A percentile compares a stretch with the other conserved stretches of the same genome.
phyloP scores from a whole-genome alignment of 2,797 vertebrate genomes.

The Gymnodraco acuticeps region DNA sequence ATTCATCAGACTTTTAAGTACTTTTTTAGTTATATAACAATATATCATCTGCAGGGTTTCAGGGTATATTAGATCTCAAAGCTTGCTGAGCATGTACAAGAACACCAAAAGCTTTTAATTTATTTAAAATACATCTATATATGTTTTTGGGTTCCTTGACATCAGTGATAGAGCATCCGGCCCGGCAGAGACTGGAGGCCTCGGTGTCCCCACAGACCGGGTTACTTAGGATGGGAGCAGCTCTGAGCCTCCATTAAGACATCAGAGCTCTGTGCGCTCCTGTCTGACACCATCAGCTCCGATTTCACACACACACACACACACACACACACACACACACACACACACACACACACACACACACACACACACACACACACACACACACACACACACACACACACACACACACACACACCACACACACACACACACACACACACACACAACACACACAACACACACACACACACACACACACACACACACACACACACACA shows the following conservation, averaged over 20 bases:
- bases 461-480: conserved; percentile 17
- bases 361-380: conserved; percentile 16
- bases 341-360: conserved; percentile 28
- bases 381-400: conserved; percentile 3
- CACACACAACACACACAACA: conserved; percentile 19
- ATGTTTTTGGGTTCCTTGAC: conserved; percentile 14
- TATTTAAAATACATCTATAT: conserved; percentile 9
- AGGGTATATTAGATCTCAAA: background rate
- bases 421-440: conserved; percentile 24
- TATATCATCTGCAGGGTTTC: background rate
- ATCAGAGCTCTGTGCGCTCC: conserved; percentile 68
- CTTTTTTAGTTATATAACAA: background rate
- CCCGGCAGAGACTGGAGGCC: conserved; percentile 47
- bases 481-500: conserved; percentile 23
- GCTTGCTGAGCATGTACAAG: background rate
- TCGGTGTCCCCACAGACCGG: conserved; percentile 58
- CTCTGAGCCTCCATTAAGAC: conserved; percentile 76
- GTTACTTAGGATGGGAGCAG: conserved; percentile 61
- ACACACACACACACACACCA: conserved; percentile 21
- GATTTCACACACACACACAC: conserved; percentile 44
- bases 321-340: no score
- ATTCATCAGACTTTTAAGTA: background rate
- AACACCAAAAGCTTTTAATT: background rate
- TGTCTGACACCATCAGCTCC: conserved; percentile 69
- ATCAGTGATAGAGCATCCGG: conserved; percentile 32